A percentile compares a stretch with the other conserved stretches of the same genome.
Evolutionary conservation across 1,140 invertebrate species (phyloP).

Genomic region (Lordiphosa mommai): DNA sequence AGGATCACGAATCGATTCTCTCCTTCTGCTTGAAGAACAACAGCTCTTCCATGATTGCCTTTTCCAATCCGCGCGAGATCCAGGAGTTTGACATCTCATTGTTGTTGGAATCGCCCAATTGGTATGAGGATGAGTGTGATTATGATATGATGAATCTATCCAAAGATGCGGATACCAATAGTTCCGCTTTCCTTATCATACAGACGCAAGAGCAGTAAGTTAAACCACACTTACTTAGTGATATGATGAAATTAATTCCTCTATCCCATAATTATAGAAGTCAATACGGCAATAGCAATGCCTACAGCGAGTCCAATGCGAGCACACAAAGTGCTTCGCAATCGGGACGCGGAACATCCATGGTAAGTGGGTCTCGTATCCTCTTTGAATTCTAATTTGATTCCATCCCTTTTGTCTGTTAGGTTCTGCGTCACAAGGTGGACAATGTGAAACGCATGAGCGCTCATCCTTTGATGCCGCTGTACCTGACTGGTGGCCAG

Average conservation of each 20-base stretch:
- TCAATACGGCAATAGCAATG: slow-evolving; percentile 40
- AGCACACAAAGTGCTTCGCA: slow-evolving; percentile 84
- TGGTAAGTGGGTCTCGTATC: slow-evolving; percentile 84
- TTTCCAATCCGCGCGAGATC: slow-evolving; percentile 97
- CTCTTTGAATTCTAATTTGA: not conserved
- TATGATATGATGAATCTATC: slow-evolving; percentile 94
- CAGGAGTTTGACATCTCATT: slow-evolving; percentile 98
- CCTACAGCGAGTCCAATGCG: slow-evolving; percentile 49
- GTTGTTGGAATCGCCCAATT: slow-evolving; percentile 92
- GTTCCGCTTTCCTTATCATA: slow-evolving; percentile 94
- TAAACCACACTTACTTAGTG: too few species aligned
- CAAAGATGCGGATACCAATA: slow-evolving; percentile 88
- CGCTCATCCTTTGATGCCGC: slow-evolving; percentile 94
- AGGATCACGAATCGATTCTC: slow-evolving; percentile 98
- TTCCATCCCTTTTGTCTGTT: not conserved
- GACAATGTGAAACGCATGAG: slow-evolving; percentile 97
- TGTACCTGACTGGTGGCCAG: slow-evolving; percentile 97
- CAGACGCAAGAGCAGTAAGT: slow-evolving; percentile 86
- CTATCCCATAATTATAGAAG: slow-evolving; percentile 17
- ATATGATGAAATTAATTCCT: not conserved
- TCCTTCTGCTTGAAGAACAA: slow-evolving; percentile 98
- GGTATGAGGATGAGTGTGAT: slow-evolving; percentile 97
- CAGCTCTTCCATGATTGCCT: slow-evolving; percentile 87
- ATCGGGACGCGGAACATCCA: slow-evolving; percentile 91
- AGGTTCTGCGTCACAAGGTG: slow-evolving; percentile 93